A percentile compares a stretch with the other conserved stretches of the same genome.
These are phyloP conservation scores for Heteromyza rotundicornis DNA, from an alignment of 2,888 invertebrate species.

Conservation along the genomic window DNA sequence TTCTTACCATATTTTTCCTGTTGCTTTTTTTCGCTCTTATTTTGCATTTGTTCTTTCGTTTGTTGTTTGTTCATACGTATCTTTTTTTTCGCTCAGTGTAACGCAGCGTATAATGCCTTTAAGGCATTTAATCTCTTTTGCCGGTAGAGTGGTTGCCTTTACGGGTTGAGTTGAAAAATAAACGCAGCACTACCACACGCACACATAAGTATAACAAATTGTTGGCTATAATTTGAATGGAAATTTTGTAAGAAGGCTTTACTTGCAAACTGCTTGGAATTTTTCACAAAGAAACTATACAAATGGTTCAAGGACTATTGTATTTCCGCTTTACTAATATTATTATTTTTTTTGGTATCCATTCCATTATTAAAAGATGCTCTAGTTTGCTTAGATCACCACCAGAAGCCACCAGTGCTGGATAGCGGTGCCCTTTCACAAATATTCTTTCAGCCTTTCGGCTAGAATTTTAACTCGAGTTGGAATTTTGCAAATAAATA, in stretches of 20 bases:
- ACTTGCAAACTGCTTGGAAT: too few relatives aligned
- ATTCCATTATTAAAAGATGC: too few relatives aligned
- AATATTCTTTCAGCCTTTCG: too few relatives aligned
- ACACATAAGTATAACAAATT: constrained; percentile 26
- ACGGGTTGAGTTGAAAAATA: constrained; percentile 32
- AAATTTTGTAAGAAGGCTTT: background rate
- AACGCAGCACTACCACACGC: background rate
- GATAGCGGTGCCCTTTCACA: too few relatives aligned
- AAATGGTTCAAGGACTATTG: too few relatives aligned
- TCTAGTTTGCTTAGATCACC: too few relatives aligned
- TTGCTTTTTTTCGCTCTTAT: constrained; percentile 17
- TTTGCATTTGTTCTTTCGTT: background rate
- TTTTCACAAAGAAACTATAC: too few relatives aligned
- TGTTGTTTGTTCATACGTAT: background rate
- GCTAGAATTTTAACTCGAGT: too few relatives aligned
- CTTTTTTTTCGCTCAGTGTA: constrained; percentile 20
- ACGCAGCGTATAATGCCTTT: constrained; percentile 48
- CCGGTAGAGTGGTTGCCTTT: constrained; percentile 40
- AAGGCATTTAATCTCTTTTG: constrained; percentile 54
- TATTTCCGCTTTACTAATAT: too few relatives aligned
- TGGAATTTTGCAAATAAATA: too few relatives aligned
- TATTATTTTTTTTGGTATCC: too few relatives aligned
- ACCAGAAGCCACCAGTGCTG: too few relatives aligned
- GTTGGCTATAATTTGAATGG: background rate
- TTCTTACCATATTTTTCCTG: constrained; percentile 48